Conservation (phyloP, 2,113 vertebrate species). For the Rhadina sibilatrix region DNA sequence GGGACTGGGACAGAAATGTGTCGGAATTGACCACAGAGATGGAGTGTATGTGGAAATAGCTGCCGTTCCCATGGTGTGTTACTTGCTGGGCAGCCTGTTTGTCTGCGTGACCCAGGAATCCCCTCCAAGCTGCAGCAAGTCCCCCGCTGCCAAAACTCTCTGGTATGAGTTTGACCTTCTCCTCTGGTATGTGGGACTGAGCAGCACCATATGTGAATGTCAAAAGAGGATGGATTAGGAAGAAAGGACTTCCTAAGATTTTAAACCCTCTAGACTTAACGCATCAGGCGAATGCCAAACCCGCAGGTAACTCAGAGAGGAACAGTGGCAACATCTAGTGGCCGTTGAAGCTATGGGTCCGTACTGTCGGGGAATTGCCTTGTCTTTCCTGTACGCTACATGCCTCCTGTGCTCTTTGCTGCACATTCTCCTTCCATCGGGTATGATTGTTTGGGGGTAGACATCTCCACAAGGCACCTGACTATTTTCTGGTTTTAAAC, state of each 20-base stretch:
- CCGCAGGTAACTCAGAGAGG: not conserved
- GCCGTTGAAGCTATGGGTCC: not conserved
- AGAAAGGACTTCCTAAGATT: slow-evolving; percentile 43
- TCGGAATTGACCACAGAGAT: not conserved
- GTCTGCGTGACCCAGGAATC: not conserved
- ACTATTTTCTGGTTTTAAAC: not conserved
- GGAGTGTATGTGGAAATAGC: not conserved
- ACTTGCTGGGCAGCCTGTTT: not conserved
- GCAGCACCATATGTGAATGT: not conserved
- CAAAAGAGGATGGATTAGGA: slow-evolving; percentile 28
- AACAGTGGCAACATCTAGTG: slow-evolving; percentile 60
- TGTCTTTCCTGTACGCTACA: not conserved
- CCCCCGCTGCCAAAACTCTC: not conserved
- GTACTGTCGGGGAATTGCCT: not conserved
- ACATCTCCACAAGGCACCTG: not conserved
- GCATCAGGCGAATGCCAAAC: not conserved
- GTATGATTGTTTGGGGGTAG: not conserved
- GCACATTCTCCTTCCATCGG: not conserved
- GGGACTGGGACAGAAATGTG: not conserved
- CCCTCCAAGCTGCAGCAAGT: not conserved
- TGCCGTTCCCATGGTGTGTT: not conserved
- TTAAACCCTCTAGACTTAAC: slow-evolving; percentile 2
- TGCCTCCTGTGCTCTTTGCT: not conserved
- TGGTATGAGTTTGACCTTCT: not conserved
- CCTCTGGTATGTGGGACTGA: not conserved